phyloP scores from a whole-genome alignment of 2,113 vertebrate genomes.

The Hyaena hyaena region DNA sequence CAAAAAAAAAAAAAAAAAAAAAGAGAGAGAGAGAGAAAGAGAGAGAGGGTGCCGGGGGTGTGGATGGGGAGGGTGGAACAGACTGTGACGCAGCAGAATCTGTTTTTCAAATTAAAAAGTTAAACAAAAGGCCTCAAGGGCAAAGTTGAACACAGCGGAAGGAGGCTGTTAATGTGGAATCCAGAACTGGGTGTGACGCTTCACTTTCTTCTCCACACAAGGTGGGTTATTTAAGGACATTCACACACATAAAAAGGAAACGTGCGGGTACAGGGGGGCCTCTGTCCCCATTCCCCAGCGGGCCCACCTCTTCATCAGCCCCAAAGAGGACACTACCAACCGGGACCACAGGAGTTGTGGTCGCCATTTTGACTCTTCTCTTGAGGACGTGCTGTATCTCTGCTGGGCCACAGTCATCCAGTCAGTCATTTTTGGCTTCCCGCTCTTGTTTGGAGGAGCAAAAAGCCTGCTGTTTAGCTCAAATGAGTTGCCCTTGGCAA shows the following conservation, averaged over 20 bases:
- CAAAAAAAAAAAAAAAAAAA: background rate
- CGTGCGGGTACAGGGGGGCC: conserved; percentile 57
- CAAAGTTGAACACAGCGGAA: conserved; percentile 88
- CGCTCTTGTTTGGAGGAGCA: conserved; percentile 42
- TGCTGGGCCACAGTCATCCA: background rate
- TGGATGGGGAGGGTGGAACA: background rate
- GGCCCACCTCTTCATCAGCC: conserved; percentile 39
- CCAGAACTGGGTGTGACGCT: conserved; percentile 88
- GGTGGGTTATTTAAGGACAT: conserved; percentile 88
- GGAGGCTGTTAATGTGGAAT: conserved; percentile 90
- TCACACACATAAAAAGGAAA: conserved; percentile 71
- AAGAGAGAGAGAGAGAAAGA: too few species aligned
- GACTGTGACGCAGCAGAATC: conserved; percentile 78
- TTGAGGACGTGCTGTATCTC: background rate
- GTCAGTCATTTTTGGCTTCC: conserved; percentile 45
- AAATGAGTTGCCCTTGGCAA: conserved; percentile 34
- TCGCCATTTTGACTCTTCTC: background rate
- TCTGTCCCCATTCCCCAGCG: background rate
- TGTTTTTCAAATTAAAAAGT: conserved; percentile 87
- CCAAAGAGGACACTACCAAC: background rate
- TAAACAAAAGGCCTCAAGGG: conserved; percentile 88
- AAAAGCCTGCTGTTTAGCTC: background rate
- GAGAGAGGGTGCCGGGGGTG: background rate
- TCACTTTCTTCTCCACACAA: conserved; percentile 81
- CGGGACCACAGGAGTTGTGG: background rate